Evolutionary conservation across 2,888 invertebrate genomes (phyloP), one percentile per base, ranked within the genome.

Genomic region (Spicauda simplicius): DNA sequence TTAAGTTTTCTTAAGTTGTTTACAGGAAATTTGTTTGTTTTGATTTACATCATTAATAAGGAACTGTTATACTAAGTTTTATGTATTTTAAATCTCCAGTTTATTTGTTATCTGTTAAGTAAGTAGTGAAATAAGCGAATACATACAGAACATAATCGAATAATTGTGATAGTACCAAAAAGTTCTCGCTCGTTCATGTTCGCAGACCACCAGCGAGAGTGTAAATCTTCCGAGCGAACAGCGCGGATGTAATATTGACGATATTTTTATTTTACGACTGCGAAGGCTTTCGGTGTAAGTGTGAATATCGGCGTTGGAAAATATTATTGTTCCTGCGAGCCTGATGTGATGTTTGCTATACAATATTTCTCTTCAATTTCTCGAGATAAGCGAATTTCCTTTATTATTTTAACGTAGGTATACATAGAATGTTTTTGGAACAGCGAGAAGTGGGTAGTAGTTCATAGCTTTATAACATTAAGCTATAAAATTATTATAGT

Each of bases 201-300:
- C 61, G 61, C 37, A 52, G 12, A 14, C 18, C 14, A n/a, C 37
- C 53, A 37, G 20, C 61, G 61, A 37, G 37, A 19, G 20, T 37
- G 20, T 19, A 0, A 25, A 16, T 5, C 33, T 4, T 33, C 33
- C 1, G 33, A 61, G 25, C 67, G 74, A 74, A 75, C 81, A 82
- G 75, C 75, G 80, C 77, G 79, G 80, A 77, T 80, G 85, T 84
- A 85, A 85, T 86, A 84, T 81, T 78, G 81, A 72, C 70, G 61
- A 64, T 71, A 69, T 72, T 75, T 73, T 72, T 72, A 70, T 71
- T 66, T 70, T 71, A 72, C 68, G 61, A 54, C 14, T 65, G 19
- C 16, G 53, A 65, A 60, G 66, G 59, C 30, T 62, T 54, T 54
- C 18, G 54, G 19, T 60, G 59, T 59, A 59, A 59, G 71, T 69